phyloP scores from a whole-genome alignment of 2,797 vertebrate genomes.

The Limosa lapponica region DNA sequence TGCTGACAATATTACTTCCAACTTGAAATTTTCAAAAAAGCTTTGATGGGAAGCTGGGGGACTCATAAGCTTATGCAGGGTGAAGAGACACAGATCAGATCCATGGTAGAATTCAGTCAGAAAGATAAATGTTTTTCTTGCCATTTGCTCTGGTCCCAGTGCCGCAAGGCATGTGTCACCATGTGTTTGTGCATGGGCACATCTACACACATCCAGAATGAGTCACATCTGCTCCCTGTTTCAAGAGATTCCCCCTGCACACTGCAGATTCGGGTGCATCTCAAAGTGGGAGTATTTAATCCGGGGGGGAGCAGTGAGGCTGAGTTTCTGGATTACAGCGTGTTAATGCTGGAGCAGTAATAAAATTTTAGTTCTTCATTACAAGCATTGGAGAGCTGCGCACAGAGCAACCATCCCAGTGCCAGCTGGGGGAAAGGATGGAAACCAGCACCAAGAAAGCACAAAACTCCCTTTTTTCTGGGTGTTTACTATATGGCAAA shows the following conservation, averaged over 20 bases:
- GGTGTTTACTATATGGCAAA: neutral
- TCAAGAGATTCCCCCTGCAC: neutral
- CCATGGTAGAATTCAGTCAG: neutral
- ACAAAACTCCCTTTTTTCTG: neutral
- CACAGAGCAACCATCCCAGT: neutral
- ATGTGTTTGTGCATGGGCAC: neutral
- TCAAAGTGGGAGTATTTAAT: neutral
- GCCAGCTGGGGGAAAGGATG: neutral
- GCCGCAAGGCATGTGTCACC: neutral
- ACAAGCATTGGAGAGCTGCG: neutral
- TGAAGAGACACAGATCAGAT: neutral
- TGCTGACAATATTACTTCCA: neutral
- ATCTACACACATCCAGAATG: neutral
- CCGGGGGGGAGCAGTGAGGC: accelerated
- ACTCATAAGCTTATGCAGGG: neutral
- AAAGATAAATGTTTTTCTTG: neutral
- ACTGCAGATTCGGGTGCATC: neutral
- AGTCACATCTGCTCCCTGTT: neutral
- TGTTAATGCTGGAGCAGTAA: neutral
- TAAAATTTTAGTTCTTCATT: neutral
- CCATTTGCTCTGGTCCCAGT: neutral
- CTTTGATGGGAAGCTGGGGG: neutral
- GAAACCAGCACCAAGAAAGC: neutral
- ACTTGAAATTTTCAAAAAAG: neutral
- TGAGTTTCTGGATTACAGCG: neutral